Base-by-base conservation (phyloP, 2,113 vertebrate species). In the Ondatra zibethicus region DNA sequence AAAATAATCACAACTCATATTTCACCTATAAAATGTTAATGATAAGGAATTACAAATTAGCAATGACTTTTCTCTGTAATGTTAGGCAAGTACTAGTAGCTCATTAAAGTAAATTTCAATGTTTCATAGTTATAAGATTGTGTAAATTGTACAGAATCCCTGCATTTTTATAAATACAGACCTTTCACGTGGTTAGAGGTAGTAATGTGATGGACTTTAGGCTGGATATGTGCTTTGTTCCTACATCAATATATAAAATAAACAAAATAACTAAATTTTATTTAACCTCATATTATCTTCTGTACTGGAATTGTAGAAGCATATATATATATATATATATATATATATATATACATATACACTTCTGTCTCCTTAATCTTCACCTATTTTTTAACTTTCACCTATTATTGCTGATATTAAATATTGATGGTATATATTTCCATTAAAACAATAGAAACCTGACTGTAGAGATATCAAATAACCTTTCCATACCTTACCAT, bases 31-130 rank as follows among this genome's bases (percentile, higher is more conserved):
- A 87, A 91, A 31, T 70, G 6, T 77, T 72, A 92, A 66, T 9
- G 4, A 63, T 73, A 27, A 33, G 25, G 5, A 94, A 87, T 89
- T 17, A 21, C 81, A 66, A 86, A 39, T 11, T 16, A 82, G 14
- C 16, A 84, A 3, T 7, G 50, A 61, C 4, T 55, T 61, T 85
- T 72, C 6, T n/a, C 14, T 82, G 14, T 42, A 77, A 68, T 29
- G 3, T 16, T 50, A 17, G 29, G 11, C 9, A 61, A 1, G 0
- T 75, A 94, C 70, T 95, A 80, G 4, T 1, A 7, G 9, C 3
- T 73, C 9, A 94, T n/a, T 87, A 33, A 19, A 27, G 77, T 14
- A 91, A 47, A n/a, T 94, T 93, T 84, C 75, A 84, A 82, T 72
- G 47, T 5, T 0, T 8, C 1, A 29, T 2, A 93, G 63, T 7